Conservation (phyloP, 2,797 vertebrate genomes). For the Neomorphus geoffroyi region DNA sequence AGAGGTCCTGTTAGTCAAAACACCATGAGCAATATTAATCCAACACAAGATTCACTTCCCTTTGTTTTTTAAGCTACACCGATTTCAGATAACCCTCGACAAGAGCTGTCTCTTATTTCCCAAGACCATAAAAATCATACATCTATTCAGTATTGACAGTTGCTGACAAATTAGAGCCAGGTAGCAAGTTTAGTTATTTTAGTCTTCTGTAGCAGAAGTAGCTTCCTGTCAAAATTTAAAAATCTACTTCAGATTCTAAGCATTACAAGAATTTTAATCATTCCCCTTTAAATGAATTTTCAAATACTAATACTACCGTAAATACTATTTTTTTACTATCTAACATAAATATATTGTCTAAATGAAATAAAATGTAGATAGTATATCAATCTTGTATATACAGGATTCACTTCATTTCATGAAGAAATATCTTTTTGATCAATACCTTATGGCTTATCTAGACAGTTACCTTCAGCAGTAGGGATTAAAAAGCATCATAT, state of each 20-base stretch:
- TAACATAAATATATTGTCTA: not conserved
- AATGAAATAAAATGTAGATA: not conserved
- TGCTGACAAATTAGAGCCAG: not conserved
- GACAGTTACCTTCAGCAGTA: not conserved
- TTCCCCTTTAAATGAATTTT: not conserved
- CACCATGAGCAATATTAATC: not conserved
- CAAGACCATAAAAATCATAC: not conserved
- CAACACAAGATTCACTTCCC: not conserved
- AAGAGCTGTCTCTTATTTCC: not conserved
- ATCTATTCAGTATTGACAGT: not conserved
- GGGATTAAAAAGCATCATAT: not conserved
- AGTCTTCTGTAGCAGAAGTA: not conserved
- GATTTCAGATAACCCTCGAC: not conserved
- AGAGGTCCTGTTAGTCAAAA: not conserved
- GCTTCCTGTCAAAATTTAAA: not conserved
- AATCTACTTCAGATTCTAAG: not conserved
- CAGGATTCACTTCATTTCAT: not conserved
- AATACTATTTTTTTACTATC: not conserved
- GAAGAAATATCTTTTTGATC: not conserved
- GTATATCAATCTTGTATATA: not conserved
- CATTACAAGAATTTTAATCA: not conserved
- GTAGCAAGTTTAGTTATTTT: not conserved
- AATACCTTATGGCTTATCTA: not conserved
- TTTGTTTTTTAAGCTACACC: not conserved
- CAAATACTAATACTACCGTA: not conserved